Evolutionary conservation across 2,888 invertebrate species (phyloP).

Genomic region (Incurvaria masculella): DNA sequence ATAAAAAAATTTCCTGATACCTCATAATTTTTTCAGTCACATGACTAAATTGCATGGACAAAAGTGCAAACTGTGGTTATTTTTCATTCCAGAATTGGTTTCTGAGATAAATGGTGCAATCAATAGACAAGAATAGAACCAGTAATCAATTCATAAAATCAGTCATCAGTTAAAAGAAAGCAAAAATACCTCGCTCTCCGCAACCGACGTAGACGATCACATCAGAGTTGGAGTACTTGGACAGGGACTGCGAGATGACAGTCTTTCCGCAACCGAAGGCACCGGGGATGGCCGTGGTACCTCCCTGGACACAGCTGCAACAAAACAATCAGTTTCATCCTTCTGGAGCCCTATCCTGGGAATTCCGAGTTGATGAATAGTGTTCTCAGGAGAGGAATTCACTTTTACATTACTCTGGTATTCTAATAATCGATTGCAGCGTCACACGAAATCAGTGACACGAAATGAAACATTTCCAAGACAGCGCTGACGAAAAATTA

Average conservation of each 20-base stretch:
- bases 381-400: no score
- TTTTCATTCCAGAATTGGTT: not conserved
- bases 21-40: no score
- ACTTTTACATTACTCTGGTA: no score
- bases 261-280: slow-evolving; percentile 99
- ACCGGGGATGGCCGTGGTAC: slow-evolving; percentile 98
- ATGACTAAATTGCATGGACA: not conserved
- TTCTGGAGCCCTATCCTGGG: no score
- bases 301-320: slow-evolving; percentile 91
- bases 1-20: no score
- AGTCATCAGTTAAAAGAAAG: no score
- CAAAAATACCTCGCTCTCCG: slow-evolving; percentile 84
- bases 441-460: no score
- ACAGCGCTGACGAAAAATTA: no score
- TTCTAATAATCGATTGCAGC: no score
- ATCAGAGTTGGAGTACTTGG: slow-evolving; percentile 99
- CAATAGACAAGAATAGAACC: not conserved
- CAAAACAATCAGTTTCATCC: slow-evolving; percentile 9
- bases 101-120: no score
- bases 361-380: no score
- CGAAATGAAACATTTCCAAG: no score
- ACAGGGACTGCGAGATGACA: slow-evolving; percentile 98
- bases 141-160: slow-evolving; percentile 1
- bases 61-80: not conserved
- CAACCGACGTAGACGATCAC: slow-evolving; percentile 99